Conservation (phyloP, 2,888 invertebrate genomes). For the Ophioninae sp. region DNA sequence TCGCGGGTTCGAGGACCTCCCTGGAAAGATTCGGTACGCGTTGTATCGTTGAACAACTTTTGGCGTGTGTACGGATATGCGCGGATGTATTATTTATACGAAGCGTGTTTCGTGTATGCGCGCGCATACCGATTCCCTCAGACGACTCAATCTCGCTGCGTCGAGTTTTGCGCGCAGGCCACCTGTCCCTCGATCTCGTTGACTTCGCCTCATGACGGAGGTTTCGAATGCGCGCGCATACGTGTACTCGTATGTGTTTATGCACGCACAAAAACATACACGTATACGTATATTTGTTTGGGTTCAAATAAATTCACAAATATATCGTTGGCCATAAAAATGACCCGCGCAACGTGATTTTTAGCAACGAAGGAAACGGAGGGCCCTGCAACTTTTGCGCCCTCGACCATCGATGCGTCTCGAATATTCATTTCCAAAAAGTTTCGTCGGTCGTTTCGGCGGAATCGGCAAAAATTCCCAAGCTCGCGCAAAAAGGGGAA, state of each 20-base stretch:
- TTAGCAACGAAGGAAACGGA: neutral
- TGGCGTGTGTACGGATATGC: slow-evolving; percentile 1
- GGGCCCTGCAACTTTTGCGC: neutral
- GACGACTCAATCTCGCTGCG: slow-evolving; percentile 57
- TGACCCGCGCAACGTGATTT: neutral
- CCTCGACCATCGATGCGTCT: neutral
- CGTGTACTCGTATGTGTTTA: neutral
- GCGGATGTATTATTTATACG: neutral
- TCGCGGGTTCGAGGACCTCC: slow-evolving; percentile 42
- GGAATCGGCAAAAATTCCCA: slow-evolving; percentile 64
- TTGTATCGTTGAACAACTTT: slow-evolving; percentile 46
- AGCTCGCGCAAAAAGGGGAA: slow-evolving; percentile 43
- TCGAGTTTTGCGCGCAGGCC: slow-evolving; percentile 59
- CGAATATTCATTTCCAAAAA: slow-evolving; percentile 1
- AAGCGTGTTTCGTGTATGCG: neutral
- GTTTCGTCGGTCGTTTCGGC: slow-evolving; percentile 24
- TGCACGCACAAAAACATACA: neutral
- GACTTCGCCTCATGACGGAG: slow-evolving; percentile 17
- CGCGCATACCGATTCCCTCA: slow-evolving; percentile 16
- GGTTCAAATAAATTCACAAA: slow-evolving; percentile 4
- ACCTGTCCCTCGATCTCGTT: slow-evolving; percentile 61
- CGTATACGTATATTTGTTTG: neutral
- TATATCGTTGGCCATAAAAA: neutral
- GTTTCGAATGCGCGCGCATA: neutral
- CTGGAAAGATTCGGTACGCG: slow-evolving; percentile 8